phyloP scores from a whole-genome alignment of 35 echinoderm and acorn worm genomes.

The Hemicentrotus pulcherrimus region DNA sequence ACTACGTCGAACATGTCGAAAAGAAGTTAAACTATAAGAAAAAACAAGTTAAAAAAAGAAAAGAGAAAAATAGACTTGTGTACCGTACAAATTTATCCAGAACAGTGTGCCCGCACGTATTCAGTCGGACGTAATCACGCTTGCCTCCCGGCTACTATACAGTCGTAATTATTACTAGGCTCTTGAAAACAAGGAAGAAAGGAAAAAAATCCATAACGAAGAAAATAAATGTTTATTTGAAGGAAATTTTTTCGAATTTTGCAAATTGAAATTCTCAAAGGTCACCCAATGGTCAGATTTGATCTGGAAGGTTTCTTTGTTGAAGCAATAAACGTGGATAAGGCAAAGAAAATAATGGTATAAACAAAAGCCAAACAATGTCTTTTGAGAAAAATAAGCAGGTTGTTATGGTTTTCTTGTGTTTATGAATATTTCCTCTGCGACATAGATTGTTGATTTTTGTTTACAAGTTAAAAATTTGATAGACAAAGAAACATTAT shows the following conservation, averaged over 20 bases:
- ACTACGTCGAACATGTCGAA: too few relatives aligned
- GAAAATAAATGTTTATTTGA: conserved; percentile 15
- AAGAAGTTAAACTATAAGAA: too few relatives aligned
- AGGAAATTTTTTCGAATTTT: conserved; percentile 21
- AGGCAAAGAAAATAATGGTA: background rate
- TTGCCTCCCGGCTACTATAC: conserved; percentile 26
- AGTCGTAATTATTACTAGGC: background rate
- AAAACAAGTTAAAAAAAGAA: background rate
- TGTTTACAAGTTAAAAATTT: background rate
- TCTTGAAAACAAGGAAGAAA: background rate
- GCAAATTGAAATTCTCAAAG: background rate
- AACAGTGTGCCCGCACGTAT: background rate
- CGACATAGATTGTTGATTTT: too few relatives aligned
- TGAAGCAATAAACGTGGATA: background rate
- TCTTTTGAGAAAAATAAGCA: background rate
- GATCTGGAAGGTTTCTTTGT: background rate
- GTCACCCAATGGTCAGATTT: conserved; percentile 19
- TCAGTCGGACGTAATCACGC: background rate
- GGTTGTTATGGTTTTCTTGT: background rate
- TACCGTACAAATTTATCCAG: background rate
- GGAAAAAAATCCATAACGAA: background rate
- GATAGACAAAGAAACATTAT: background rate
- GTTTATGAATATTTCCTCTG: background rate
- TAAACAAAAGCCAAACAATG: background rate
- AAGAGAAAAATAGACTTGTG: background rate